Conservation (phyloP, 2,888 invertebrate species). For the Yponomeuta evonymella region DNA sequence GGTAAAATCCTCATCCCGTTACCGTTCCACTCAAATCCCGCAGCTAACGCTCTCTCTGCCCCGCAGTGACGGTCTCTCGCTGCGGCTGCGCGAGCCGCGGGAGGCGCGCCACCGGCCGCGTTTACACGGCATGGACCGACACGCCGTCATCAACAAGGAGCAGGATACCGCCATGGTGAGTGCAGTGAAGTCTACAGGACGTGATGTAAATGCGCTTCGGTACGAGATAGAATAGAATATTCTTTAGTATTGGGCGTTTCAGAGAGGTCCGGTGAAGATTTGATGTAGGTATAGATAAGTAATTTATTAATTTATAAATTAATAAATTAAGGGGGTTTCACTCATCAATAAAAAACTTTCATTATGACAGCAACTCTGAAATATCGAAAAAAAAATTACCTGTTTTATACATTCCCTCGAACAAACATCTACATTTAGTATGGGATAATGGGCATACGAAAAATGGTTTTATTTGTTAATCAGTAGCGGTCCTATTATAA, state of each 20-base stretch:
- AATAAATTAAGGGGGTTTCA: too few relatives aligned
- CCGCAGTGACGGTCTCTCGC: constrained; percentile 58
- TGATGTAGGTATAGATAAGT: too few relatives aligned
- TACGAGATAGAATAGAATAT: too few relatives aligned
- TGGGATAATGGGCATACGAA: background rate
- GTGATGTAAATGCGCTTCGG: background rate
- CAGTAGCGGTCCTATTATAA: too few relatives aligned
- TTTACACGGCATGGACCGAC: constrained; percentile 54
- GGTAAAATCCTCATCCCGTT: background rate
- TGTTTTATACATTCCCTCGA: too few relatives aligned
- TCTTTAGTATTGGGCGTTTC: too few relatives aligned
- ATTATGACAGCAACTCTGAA: too few relatives aligned
- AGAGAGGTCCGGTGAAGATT: too few relatives aligned
- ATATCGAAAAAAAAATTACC: too few relatives aligned
- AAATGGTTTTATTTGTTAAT: too few relatives aligned
- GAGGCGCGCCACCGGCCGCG: constrained; percentile 48
- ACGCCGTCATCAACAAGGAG: constrained; percentile 67
- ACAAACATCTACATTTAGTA: background rate
- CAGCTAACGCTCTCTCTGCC: background rate
- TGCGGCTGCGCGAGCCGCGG: constrained; percentile 51
- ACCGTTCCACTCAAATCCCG: background rate
- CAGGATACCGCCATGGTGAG: constrained; percentile 61
- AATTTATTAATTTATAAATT: too few relatives aligned
- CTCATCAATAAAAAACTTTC: too few relatives aligned
- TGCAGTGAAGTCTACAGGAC: background rate